Evolutionary conservation across 2,113 vertebrate genomes (phyloP).

Genomic region (Chloebia gouldiae): DNA sequence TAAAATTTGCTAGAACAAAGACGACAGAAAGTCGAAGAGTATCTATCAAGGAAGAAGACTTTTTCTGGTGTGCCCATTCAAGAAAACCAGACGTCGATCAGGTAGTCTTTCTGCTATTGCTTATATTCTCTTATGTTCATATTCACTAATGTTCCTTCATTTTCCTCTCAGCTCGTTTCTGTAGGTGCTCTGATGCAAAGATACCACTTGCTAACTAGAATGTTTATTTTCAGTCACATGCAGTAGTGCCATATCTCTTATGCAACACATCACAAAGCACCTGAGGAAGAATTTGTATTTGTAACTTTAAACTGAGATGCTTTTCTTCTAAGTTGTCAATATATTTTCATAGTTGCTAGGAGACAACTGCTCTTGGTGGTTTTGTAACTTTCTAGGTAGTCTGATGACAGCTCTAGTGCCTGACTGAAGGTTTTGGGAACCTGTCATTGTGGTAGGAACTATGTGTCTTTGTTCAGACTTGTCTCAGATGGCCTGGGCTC

Average conservation of each 20-base stretch:
- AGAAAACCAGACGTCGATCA: background rate
- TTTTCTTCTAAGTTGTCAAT: background rate
- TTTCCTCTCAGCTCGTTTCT: background rate
- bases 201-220: background rate
- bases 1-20: constrained; percentile 66
- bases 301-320: background rate
- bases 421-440: background rate
- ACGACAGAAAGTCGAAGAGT: constrained; percentile 67
- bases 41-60: constrained; percentile 57
- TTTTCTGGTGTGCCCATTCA: constrained; percentile 10
- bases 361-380: background rate
- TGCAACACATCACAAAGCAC: background rate
- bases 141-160: background rate
- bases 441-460: background rate
- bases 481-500: background rate
- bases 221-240: background rate
- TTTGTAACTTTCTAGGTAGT: background rate
- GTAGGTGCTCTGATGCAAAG: background rate
- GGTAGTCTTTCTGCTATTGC: constrained; percentile 39
- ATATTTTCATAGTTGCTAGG: background rate
- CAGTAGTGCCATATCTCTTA: background rate
- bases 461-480: background rate
- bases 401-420: background rate
- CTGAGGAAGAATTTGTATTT: background rate
- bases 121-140: background rate